Base-by-base conservation (phyloP, 2,888 invertebrate genomes). In the Drosophila affinis region DNA sequence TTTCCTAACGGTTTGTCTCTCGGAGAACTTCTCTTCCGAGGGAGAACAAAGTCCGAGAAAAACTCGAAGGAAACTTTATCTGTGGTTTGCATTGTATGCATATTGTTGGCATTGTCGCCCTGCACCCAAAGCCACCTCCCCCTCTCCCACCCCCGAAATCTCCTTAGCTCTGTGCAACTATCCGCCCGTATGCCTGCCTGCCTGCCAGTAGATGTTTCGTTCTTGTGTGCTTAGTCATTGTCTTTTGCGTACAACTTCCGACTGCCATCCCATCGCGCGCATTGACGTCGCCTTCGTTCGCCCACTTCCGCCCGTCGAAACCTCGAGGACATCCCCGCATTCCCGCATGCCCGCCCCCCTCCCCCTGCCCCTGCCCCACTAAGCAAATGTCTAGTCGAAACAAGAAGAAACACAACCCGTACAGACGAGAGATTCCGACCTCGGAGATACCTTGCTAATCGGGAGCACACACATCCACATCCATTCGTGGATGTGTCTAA, bases 191-290 rank as follows among this genome's bases (percentile, higher is more conserved):
- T 39, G 39, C 18, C 39, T 0, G 3, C 2, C 21, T 18, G 18
- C 18, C 18, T 18, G 21, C 21, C 21, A 3, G 21, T 21, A 39
- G 6, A 34, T 12, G 54, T 58, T 62, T 72, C 73, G 55, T 63
- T 45, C 67, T 76, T 51, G 68, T 84, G 72, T 81, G 86, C 81
- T 85, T 87, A 77, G 82, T 83, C 86, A 79, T 87, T 83, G 88
- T 87, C 79, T 79, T 86, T 85, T 62, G 85, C 88, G 77, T 81
- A 84, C 75, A 87, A 79, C 79, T 83, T 79, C 86, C 81, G 77
- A 73, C 72, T 84, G 87, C 72, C 85, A 72, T 78, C 81, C 75
- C 62, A 51, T 49, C 44, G 59, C 79, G 76, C 76, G 76, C 76
- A 74, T 85, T 85, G 76, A 79, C 86, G 80, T 76, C 78, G 76